Percentiles rank a stretch among this genome's conserved stretches.
Conservation (phyloP, 92 coral and sea anemone genomes). For the Desmophyllum pertusum region DNA sequence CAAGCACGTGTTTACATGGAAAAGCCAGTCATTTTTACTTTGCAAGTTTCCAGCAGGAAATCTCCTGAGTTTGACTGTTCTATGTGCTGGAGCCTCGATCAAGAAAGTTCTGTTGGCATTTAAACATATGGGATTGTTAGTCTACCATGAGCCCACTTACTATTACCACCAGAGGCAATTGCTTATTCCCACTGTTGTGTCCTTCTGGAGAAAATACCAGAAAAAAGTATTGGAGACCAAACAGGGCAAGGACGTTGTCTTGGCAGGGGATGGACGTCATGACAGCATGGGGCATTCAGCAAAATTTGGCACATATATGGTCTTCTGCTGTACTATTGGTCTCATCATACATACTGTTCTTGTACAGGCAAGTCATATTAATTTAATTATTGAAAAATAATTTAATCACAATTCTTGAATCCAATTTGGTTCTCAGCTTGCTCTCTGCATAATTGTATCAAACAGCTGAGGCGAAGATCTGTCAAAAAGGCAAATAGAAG, state of each 20-base stretch:
- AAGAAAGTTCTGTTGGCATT: neutral
- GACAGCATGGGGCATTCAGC: neutral
- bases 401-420: too few relatives aligned
- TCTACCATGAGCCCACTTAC: conserved; percentile 21
- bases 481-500: too few relatives aligned
- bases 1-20: neutral
- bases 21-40: neutral
- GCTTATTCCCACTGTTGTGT: neutral
- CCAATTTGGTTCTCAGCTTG: too few relatives aligned
- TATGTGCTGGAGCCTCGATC: neutral
- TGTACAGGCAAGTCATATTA: neutral
- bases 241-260: neutral
- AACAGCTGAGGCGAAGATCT: too few relatives aligned
- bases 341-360: neutral
- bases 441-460: too few relatives aligned
- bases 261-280: neutral
- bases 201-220: neutral
- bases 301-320: neutral
- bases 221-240: neutral
- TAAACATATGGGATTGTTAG: conserved; percentile 3
- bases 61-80: neutral
- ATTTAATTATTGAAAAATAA: too few relatives aligned
- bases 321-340: neutral
- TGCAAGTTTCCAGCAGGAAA: neutral
- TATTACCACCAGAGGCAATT: neutral